Base-by-base conservation (phyloP, 2,888 invertebrate genomes). In the Lumbricus terrestris region DNA sequence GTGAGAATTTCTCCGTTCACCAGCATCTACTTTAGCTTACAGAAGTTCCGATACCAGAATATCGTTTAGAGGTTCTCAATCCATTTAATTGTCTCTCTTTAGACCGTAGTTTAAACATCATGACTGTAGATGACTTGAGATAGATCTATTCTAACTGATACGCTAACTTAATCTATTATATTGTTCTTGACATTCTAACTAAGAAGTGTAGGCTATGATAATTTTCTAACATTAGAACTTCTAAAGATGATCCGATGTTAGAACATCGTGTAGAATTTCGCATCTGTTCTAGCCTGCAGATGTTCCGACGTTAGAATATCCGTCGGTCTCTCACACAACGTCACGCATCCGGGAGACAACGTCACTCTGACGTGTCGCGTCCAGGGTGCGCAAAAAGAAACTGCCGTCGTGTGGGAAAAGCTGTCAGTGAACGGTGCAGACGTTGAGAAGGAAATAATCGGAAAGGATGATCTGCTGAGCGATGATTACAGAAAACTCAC, bases 331-430 rank as follows among this genome's bases (percentile, higher is more conserved):
- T 90, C 89, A 3, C 90, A 90, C 69, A 40, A 47, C 37, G 82
- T 91, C n/a, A 33, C 90, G 20, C n/a, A 47, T 33, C 82, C 85
- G 16, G 88, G 69, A 33, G 90, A 91, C 8, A 91, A 91, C 91
- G 89, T 91, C 85, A 91, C 91, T 40, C 82, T 91, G 83, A 91
- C 91, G 20, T 91, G 91, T 89, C 82, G 91, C 69, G 69, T 69
- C 0, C 69, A 69, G 69, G 69, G 69, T 69, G 69, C 69, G 69
- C 69, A 29, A n/a, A 29, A 29, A 69, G 69, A 69, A 69, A 69
- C 69, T 69, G n/a, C 69, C 69, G 69, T 69, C 69, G 69, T 83
- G 90, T 90, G 91, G 89, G 69, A 37, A 91, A 91, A 85, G 33
- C 42, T 38, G 82, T 69, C n/a, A 38, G 47, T 42, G 89, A 89